Evolutionary conservation across 2,797 vertebrate species (phyloP).

Genomic region (Podarcis lilfordi): DNA sequence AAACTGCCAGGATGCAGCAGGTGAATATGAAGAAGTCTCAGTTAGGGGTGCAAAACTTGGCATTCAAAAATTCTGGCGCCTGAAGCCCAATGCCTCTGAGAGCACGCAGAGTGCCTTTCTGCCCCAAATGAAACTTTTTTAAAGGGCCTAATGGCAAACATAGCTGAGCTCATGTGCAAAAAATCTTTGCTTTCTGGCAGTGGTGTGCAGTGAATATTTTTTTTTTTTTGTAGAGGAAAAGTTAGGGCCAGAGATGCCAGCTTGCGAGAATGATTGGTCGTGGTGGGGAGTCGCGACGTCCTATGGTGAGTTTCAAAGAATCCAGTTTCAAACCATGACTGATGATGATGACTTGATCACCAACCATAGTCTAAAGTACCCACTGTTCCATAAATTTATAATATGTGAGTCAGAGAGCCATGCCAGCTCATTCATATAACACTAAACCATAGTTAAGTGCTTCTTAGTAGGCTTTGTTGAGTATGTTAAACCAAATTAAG

Average conservation of each 20-base stretch:
- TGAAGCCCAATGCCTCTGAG: neutral
- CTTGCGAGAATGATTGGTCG: no score
- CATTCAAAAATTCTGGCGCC: neutral
- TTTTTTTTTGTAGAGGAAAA: no score
- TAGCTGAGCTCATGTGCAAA: neutral
- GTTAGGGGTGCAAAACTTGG: neutral
- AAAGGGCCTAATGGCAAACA: neutral
- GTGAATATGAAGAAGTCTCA: constrained; percentile 60
- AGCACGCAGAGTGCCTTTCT: neutral
- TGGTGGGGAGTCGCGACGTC: no score
- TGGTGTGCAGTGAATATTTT: no score
- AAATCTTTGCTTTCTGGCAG: neutral
- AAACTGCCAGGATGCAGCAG: constrained; percentile 53
- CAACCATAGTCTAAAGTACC: no score
- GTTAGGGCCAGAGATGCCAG: no score
- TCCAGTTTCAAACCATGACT: no score
- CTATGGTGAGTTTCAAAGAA: no score
- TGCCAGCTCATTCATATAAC: no score
- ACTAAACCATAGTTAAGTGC: neutral
- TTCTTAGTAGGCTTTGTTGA: neutral
- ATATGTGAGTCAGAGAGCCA: no score
- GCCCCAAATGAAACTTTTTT: neutral
- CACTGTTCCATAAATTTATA: no score
- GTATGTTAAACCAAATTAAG: neutral
- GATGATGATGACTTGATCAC: no score